Evolutionary conservation across 1,140 invertebrate species (phyloP).

Genomic region (Panagrolaimus sp.): DNA sequence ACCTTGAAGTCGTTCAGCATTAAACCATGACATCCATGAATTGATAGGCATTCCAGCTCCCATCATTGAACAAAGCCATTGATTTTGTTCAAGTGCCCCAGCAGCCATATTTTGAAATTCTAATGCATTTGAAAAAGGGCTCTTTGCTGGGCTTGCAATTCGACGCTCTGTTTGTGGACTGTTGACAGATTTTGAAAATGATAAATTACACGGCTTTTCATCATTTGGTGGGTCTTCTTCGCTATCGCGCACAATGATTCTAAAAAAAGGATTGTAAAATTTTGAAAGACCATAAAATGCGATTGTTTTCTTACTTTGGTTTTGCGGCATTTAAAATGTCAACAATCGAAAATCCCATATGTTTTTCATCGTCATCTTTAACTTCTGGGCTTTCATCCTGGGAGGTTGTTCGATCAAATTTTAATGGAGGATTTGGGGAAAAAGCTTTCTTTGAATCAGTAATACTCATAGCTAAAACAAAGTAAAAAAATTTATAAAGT

Average conservation of each 20-base stretch:
- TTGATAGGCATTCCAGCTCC: neutral
- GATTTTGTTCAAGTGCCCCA: neutral
- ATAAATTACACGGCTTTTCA: neutral
- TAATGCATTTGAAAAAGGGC: neutral
- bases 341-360: neutral
- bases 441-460: too few relatives aligned
- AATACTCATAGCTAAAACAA: too few relatives aligned
- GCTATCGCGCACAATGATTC: too few relatives aligned
- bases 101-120: neutral
- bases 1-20: neutral
- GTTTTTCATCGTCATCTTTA: neutral
- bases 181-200: neutral
- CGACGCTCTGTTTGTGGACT: neutral
- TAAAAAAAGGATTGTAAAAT: neutral
- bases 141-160: neutral
- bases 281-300: neutral
- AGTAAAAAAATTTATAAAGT: too few relatives aligned
- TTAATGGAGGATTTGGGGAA: too few relatives aligned
- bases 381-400: neutral
- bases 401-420: too few relatives aligned
- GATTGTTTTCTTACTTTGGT: neutral
- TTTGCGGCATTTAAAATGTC: conserved; percentile 7
- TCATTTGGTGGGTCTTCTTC: too few relatives aligned
- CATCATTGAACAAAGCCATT: conserved; percentile 3
- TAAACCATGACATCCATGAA: neutral